Evolutionary conservation across 2,888 invertebrate genomes (phyloP).

Genomic region (Cistogaster globosa): DNA sequence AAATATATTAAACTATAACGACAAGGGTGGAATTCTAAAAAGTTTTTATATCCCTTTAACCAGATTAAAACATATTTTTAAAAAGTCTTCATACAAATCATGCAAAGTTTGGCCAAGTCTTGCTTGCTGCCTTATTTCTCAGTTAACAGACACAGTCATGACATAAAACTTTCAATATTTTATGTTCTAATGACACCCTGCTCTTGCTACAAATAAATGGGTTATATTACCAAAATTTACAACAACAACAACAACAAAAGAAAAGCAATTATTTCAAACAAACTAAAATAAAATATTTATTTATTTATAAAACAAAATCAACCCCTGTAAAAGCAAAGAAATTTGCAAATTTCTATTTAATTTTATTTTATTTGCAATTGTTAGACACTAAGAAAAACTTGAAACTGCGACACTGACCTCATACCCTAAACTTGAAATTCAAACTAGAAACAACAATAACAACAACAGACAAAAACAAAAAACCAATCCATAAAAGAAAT

Average conservation of each 20-base stretch:
- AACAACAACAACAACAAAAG: slow-evolving; percentile 18
- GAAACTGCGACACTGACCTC: slow-evolving; percentile 72
- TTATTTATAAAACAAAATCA: slow-evolving; percentile 18
- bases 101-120: neutral
- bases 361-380: slow-evolving; percentile 18
- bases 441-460: slow-evolving; percentile 55
- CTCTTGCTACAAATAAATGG: slow-evolving; percentile 64
- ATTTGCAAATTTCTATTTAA: slow-evolving; percentile 36
- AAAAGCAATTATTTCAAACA: slow-evolving; percentile 34
- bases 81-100: slow-evolving; percentile 26
- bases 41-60: slow-evolving; percentile 50
- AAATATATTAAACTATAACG: slow-evolving; percentile 6
- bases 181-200: slow-evolving; percentile 21
- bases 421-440: slow-evolving; percentile 71
- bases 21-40: slow-evolving; percentile 33
- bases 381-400: slow-evolving; percentile 55
- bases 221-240: slow-evolving; percentile 59
- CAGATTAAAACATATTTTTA: slow-evolving; percentile 56
- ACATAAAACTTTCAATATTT: slow-evolving; percentile 43
- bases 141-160: neutral
- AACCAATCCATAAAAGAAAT: slow-evolving; percentile 32
- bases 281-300: neutral
- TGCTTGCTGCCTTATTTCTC: slow-evolving; percentile 54
- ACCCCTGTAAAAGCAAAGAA: slow-evolving; percentile 53
- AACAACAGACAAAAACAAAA: slow-evolving; percentile 9